phyloP scores from a whole-genome alignment of 1,140 invertebrate genomes.

The Elymnias hypermnestra region DNA sequence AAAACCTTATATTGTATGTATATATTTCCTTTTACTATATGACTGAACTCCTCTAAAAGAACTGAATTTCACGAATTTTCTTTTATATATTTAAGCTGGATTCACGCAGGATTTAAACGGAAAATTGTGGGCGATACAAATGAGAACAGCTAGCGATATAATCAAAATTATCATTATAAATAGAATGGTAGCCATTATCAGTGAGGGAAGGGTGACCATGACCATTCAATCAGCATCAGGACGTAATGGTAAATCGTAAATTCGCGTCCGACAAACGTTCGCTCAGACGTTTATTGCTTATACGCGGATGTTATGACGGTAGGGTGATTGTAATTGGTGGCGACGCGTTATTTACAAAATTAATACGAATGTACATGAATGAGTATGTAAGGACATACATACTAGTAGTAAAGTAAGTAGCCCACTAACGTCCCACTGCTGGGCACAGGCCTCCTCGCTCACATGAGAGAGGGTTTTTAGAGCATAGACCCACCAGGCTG shows the following conservation, averaged over 20 bases:
- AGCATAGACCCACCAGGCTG: too few species aligned
- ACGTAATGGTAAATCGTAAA: conserved; percentile 62
- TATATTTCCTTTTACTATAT: too few species aligned
- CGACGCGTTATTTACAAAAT: conserved; percentile 5
- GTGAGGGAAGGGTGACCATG: conserved; percentile 43
- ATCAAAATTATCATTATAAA: conserved; percentile 14
- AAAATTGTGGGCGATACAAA: not conserved
- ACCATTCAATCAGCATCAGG: conserved; percentile 65
- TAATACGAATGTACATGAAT: not conserved
- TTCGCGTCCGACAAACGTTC: conserved; percentile 26
- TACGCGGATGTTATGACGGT: conserved; percentile 44
- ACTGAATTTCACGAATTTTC: too few species aligned
- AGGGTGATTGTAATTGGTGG: conserved; percentile 44
- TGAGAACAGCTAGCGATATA: not conserved
- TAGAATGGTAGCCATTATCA: conserved; percentile 19
- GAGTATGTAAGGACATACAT: not conserved
- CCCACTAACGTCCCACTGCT: too few species aligned
- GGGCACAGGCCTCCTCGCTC: too few species aligned
- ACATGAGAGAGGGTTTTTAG: too few species aligned
- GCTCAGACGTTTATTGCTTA: conserved; percentile 47
- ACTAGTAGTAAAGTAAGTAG: not conserved
- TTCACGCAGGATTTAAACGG: not conserved
- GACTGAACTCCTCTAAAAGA: too few species aligned
- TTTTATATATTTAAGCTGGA: too few species aligned
- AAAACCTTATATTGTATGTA: too few species aligned